Evolutionary conservation across 1,140 invertebrate genomes (phyloP), one percentile per base, ranked within the genome.

Genomic region (Calliopsis andreniformis): DNA sequence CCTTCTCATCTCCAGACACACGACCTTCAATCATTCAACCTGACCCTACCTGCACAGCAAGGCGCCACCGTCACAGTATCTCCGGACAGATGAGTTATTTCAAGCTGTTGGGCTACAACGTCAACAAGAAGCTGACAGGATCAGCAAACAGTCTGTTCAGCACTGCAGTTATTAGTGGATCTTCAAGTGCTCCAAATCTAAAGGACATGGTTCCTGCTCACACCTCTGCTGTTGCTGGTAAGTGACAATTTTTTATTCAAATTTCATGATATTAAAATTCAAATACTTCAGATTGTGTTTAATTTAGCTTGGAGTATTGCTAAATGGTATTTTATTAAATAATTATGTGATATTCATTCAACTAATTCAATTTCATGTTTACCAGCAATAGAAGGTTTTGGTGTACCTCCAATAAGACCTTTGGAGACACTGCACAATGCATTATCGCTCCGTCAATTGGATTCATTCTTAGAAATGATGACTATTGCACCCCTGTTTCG

Each of bases 371-470:
- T 56, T 43, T 39, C 47, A 35, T 43, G 12, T 7, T 72, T 66
- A 39, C 79, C 84, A 95, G 95, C 94, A 47, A 94, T 96, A 84
- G 96, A 96, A 91, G 96, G 96, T 47, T 97, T 96, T 89, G 96
- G 97, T 82, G 98, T 99, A 55, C 98, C 98, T 45, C 95, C 97
- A 0, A 98, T 99, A 80, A 94, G 98, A 58, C 98, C 98, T 0
- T 89, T 99, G 86, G 98, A 99, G 92, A 99, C 98, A 3, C 92
- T 99, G 42, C 98, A 99, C 92, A 99, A 99, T 92, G 97, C 98
- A 35, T 91, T 99, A 75, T 99, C 98, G 32, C 92, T 99, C 79
- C 94, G 95, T 45, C 97, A 99, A 89, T 91, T 99, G 79, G 98
- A 98, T 88, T 92, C 92, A 5, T 99, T 98, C 89, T 91, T 99